Evolutionary conservation across 2,888 invertebrate species (phyloP), one percentile per base, ranked within the genome.

Genomic region (Zaprionus bogoriensis): DNA sequence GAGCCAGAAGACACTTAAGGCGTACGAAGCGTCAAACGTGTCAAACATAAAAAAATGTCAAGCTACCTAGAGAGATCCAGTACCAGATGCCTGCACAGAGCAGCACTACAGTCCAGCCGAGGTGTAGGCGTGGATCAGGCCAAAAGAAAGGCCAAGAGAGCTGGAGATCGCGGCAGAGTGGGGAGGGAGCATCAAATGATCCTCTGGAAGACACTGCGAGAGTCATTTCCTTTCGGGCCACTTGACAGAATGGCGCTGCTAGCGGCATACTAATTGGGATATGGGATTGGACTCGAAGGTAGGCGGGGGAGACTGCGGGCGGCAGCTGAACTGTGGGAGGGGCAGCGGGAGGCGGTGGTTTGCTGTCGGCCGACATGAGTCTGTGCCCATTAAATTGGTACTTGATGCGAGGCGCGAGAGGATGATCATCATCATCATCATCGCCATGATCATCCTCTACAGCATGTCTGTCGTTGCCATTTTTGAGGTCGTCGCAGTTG

Each of bases 351-450:
- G 23, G 12, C n/a, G 3, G 32, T 32, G 32, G 10, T 2, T 2
- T 10, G 30, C n/a, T n/a, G 10, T 10, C 4, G 14, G n/a, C 22
- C 2, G 17, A n/a, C 36, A 19, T 53, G 67, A 67, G 67, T 73
- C 71, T 72, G 77, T 84, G 85, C 83, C 80, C 88, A 88, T 85
- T 84, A 88, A 88, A 82, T 88, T 88, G 88, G 88, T 88, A 87
- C 87, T 87, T 74, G 76, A 79, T 79, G 86, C 28, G 70, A 46
- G 78, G 45, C 53, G 19, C 48, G 19, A 51, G 69, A 57, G 55
- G 22, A 47, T 51, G 45, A 63, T 62, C 44, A 28, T 48, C 20
- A 53, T 60, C 50, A 67, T 48, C 20, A 39, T 54, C 36, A 20
- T 66, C 50, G 44, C 66, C 27, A n/a, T 28, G 45, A 45, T 19